Evolutionary conservation across 1,140 invertebrate genomes (phyloP), one percentile per base, ranked within the genome.

Genomic region (Diplogasteroides magnus): DNA sequence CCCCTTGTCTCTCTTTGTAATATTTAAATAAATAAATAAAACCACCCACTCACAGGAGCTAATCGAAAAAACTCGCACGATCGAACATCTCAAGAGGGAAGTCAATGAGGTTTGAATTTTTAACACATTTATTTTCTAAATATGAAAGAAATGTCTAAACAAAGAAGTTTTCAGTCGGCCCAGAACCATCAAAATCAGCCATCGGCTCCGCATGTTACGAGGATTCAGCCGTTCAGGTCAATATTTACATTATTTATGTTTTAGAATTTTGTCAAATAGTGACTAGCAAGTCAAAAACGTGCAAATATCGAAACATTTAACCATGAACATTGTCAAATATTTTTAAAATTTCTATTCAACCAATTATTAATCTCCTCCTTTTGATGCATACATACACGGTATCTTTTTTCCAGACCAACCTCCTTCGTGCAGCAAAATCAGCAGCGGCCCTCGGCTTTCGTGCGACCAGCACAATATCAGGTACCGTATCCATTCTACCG

Each of bases 391-490:
- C 37, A 11, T 48, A 48, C 37, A 48, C 37, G 6, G 37, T 48
- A 6, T 48, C 6, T 48, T 19, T 48, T 11, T 48, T 48, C 19
- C 37, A 48, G 37, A 19, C 37, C 13, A 0, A 60, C 26, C 0
- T 2, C 25, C 31, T 25, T 71, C 0, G 27, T 19, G n/a, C n/a
- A n/a, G n/a, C n/a, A n/a, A n/a, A n/a, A n/a, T n/a, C n/a, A n/a
- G n/a, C n/a, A n/a, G 13, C 71, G 67, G 66, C 72, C 72, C 2
- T 56, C 72, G n/a, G 72, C 72, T 37, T 74, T 67, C 27, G 72
- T 74, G n/a, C 61, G 72, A n/a, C 72, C 72, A 3, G 72, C 72
- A 31, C 61, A 73, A 15, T 26, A 64, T n/a, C 63, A 73, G 15
- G 59, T 19, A 48, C 6, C 19, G 19, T 48, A 6, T 6, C 37